phyloP scores from a whole-genome alignment of 2,113 vertebrate genomes.

The Tichodroma muraria region DNA sequence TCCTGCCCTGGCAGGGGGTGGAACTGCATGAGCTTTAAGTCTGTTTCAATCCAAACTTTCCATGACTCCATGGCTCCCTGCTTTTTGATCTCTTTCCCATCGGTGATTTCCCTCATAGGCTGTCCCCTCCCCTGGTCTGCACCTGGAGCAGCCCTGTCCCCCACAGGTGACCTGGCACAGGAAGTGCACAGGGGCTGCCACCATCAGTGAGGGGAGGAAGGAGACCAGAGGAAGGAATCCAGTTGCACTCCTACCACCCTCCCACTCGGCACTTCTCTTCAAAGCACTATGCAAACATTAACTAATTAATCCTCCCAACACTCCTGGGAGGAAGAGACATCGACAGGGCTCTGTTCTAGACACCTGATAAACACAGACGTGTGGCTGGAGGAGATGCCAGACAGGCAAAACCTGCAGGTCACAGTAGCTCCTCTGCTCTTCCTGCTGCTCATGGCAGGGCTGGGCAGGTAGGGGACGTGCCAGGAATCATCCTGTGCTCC shows the following conservation, averaged over 20 bases:
- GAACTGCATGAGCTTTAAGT: neutral
- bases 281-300: neutral
- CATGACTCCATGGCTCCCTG: neutral
- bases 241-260: neutral
- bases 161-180: neutral
- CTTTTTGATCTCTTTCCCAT: neutral
- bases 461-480: neutral
- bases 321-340: neutral
- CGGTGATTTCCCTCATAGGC: neutral
- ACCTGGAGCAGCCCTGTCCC: neutral
- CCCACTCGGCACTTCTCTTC: neutral
- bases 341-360: neutral
- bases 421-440: neutral
- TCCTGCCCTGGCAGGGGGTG: neutral
- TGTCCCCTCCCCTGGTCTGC: neutral
- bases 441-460: neutral
- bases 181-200: neutral
- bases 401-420: neutral
- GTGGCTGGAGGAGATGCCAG: neutral
- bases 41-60: neutral
- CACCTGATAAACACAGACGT: neutral
- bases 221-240: neutral
- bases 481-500: neutral
- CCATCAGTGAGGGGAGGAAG: neutral
- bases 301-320: neutral